Percentiles rank a stretch among this genome's conserved stretches.
These are phyloP conservation scores for Gobionotothen gibberifrons DNA, from an alignment of 2,797 vertebrate species.

Conservation along the genomic window DNA sequence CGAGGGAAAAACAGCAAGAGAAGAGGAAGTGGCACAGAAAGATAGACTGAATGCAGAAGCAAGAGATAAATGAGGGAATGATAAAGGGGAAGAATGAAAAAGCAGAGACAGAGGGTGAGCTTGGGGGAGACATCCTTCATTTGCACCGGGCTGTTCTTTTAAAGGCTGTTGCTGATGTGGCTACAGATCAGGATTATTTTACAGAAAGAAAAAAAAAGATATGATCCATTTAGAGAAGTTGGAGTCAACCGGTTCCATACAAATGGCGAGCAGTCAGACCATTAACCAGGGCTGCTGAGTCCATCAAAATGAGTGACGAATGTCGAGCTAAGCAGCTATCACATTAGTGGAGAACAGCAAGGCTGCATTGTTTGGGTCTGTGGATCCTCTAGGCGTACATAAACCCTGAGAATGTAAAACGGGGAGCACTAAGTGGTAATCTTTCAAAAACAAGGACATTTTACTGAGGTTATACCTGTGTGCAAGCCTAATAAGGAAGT, in stretches of 20 bases:
- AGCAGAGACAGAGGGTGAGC: neutral
- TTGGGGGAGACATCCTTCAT: constrained; percentile 9
- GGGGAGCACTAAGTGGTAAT: constrained; percentile 19
- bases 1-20: constrained; percentile 1
- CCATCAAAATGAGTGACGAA: constrained; percentile 57
- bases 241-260: constrained; percentile 59
- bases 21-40: constrained; percentile 40
- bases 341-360: constrained; percentile 42
- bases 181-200: constrained; percentile 40
- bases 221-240: constrained; percentile 37
- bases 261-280: constrained; percentile 50
- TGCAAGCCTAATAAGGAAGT: neutral
- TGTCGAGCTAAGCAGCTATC: constrained; percentile 54
- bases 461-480: neutral
- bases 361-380: constrained; percentile 30
- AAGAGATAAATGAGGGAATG: constrained; percentile 22
- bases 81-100: constrained; percentile 21
- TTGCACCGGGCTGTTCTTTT: constrained; percentile 12
- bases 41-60: constrained; percentile 20
- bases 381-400: constrained; percentile 9
- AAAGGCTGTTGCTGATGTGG: constrained; percentile 26
- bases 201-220: neutral
- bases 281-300: constrained; percentile 67
- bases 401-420: constrained; percentile 29
- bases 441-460: constrained; percentile 18